Evolutionary conservation across 2,113 vertebrate species (phyloP).

Genomic region (Natator depressus): DNA sequence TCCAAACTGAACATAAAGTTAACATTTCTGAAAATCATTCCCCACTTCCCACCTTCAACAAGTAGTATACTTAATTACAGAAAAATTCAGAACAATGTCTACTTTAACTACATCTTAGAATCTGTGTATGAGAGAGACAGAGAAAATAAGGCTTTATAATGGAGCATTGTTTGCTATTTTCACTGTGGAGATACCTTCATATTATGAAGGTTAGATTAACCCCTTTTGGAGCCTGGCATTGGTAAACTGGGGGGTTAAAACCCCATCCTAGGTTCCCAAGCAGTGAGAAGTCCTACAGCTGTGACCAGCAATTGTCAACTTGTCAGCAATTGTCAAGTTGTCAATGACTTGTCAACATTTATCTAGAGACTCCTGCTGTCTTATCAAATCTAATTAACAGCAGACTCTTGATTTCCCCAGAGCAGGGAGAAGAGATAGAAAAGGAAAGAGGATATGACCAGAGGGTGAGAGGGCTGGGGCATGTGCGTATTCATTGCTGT

Average conservation of each 20-base stretch:
- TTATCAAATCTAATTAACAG: constrained; percentile 23
- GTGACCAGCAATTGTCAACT: not conserved
- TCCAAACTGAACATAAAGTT: not conserved
- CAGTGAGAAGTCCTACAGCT: not conserved
- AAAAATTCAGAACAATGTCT: not conserved
- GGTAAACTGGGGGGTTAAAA: constrained; percentile 17
- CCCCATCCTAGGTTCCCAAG: not conserved
- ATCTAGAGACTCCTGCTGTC: not conserved
- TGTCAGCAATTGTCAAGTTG: too few species aligned
- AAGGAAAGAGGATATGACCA: not conserved
- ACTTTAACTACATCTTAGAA: not conserved
- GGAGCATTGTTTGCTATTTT: not conserved
- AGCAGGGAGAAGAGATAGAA: not conserved
- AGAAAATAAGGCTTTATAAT: not conserved
- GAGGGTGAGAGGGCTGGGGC: not conserved
- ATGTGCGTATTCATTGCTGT: not conserved
- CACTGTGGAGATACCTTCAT: not conserved
- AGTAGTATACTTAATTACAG: not conserved
- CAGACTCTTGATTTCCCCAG: not conserved
- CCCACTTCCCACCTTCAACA: not conserved
- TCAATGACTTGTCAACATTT: constrained; percentile 10
- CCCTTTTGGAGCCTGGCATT: not conserved
- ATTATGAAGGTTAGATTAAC: not conserved
- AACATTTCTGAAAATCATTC: not conserved
- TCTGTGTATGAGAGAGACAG: not conserved